Base-by-base conservation (phyloP, 2,888 invertebrate genomes). In the Tetragnatha montana region DNA sequence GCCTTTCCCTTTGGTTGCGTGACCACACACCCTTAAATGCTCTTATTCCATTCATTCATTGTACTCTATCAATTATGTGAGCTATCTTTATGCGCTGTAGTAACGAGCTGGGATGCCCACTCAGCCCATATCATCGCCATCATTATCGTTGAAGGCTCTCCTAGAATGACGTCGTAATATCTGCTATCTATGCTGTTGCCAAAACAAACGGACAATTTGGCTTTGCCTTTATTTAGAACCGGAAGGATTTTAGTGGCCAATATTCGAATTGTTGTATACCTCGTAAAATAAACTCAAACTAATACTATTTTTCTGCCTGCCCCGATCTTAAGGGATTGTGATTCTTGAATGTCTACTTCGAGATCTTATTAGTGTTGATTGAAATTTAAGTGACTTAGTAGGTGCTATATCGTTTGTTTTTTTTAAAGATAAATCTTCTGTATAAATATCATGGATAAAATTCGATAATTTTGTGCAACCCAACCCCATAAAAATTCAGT, bases 121-220 rank as follows among this genome's bases (percentile, higher is more conserved):
- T 73, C 60, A 75, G 75, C 75, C 1, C 21, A 69, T 75, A 81
- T 69, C 81, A 12, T 87, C 87, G 75, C 50, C 81, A 87, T 81
- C 81, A 81, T 87, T 87, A 87, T 60, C 69, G 50, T 17, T 81
- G 19, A 22, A 19, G 17, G 75, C 49, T 83, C 60, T 81, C 50
- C 68, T 84, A 68, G 51, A 69, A n/a, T 60, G 21, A 14, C 47
- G 83, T 75, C 75, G 60, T 83, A 47, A 35, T 49, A 69, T 35
- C 60, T 60, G 50, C 50, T 47, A 8, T 35, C 49, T 47, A 10
- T n/a, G 50, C 2, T 49, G 81, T 35, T 76, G 76, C 68, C 83
- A 83, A 76, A 74, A 82, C 74, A 82, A 74, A 35, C 50, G 10
- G 82, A n/a, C n/a, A 17, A 50, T 12, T 22, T 74, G 73, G 60